Percentiles rank a stretch among this genome's conserved stretches.
These are phyloP conservation scores for Chloroceryle aenea DNA, from an alignment of 2,113 vertebrate genomes.

Conservation along the genomic window DNA sequence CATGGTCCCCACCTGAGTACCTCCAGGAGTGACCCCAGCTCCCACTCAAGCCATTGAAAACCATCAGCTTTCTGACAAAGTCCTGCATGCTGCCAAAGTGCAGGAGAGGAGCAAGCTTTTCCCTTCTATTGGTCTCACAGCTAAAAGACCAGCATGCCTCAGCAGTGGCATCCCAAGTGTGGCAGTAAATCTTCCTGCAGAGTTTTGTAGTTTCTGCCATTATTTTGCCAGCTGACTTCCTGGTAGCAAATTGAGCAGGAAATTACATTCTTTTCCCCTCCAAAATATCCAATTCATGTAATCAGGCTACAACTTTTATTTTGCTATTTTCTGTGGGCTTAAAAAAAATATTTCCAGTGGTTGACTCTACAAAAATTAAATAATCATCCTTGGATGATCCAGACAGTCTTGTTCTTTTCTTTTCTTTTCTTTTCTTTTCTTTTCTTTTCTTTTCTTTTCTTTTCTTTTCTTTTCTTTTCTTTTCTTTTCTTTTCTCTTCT, in stretches of 20 bases:
- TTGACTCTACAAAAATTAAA: not conserved
- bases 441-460: too few species aligned
- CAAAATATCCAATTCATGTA: not conserved
- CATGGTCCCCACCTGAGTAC: not conserved
- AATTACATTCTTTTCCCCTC: not conserved
- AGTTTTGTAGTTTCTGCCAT: not conserved
- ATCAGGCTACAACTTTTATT: not conserved
- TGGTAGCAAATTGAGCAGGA: not conserved
- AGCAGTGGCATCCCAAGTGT: not conserved
- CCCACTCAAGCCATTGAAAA: not conserved
- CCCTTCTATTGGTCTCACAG: not conserved
- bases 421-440: too few species aligned
- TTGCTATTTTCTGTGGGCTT: not conserved
- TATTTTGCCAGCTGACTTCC: not conserved
- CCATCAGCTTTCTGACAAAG: not conserved
- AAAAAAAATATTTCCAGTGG: not conserved
- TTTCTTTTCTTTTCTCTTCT: too few species aligned
- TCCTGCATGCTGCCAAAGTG: not conserved
- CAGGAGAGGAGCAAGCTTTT: not conserved
- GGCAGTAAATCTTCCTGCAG: not conserved
- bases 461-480: too few species aligned
- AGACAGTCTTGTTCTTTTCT: too few species aligned
- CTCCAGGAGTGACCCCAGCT: not conserved
- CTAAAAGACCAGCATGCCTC: accelerated
- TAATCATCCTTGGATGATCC: not conserved